A percentile compares a stretch with the other conserved stretches of the same genome.
Evolutionary conservation across 2,113 vertebrate species (phyloP).

Genomic region (Lepidiolamprologus cunningtoni): DNA sequence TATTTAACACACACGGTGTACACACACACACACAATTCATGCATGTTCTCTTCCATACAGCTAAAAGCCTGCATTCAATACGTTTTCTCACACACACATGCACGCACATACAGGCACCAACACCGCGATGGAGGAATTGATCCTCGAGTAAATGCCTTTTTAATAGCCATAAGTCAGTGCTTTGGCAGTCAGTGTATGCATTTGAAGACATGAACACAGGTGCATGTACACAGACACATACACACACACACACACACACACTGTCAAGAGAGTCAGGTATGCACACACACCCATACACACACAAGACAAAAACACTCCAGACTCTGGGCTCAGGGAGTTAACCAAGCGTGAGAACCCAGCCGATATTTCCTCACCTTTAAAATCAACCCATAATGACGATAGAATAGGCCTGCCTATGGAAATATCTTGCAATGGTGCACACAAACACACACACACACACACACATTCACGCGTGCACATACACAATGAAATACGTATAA

Average conservation of each 20-base stretch:
- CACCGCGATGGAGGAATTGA: not conserved
- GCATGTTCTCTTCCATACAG: not conserved
- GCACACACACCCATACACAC: not conserved
- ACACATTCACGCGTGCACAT: not conserved
- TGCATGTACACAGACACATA: constrained; percentile 3
- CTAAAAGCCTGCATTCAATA: not conserved
- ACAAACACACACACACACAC: not conserved
- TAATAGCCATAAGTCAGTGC: constrained; percentile 43
- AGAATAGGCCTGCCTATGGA: constrained; percentile 71
- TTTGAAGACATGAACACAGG: constrained; percentile 24
- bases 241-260: not conserved
- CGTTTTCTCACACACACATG: not conserved
- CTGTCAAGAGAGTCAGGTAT: not conserved
- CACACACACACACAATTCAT: not conserved
- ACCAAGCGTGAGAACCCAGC: constrained; percentile 69
- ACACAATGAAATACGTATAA: not conserved
- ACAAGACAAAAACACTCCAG: constrained; percentile 57
- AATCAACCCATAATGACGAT: constrained; percentile 67
- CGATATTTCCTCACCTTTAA: constrained; percentile 70
- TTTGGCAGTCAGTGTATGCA: constrained; percentile 39
- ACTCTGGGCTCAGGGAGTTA: constrained; percentile 62
- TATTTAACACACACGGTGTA: not conserved
- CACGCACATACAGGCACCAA: not conserved
- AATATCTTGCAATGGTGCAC: constrained; percentile 53
- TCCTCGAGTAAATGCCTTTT: constrained; percentile 32